These are phyloP conservation scores for Neomonachus schauinslandi DNA, from an alignment of 2,113 vertebrate genomes.

Conservation along the genomic window DNA sequence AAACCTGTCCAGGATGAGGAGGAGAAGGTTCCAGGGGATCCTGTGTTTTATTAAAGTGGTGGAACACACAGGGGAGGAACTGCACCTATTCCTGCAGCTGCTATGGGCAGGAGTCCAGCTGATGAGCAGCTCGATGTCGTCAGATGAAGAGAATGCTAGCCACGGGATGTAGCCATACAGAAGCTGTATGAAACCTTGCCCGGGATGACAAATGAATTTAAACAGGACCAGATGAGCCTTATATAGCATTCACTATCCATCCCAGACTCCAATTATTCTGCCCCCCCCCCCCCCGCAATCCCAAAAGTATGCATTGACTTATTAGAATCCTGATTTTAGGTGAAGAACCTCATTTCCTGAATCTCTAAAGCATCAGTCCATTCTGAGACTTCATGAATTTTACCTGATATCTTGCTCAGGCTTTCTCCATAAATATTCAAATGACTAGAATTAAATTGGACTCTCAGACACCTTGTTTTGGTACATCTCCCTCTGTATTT, in stretches of 20 bases:
- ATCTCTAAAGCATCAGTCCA: neutral
- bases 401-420: neutral
- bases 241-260: neutral
- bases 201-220: neutral
- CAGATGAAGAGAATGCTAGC: neutral
- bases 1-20: neutral
- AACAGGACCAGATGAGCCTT: neutral
- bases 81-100: neutral
- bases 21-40: neutral
- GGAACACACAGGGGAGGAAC: neutral
- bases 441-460: neutral
- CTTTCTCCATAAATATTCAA: neutral
- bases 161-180: neutral
- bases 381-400: neutral
- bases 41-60: neutral
- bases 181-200: neutral
- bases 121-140: rapidly evolving
- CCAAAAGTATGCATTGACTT: neutral
- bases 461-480: neutral
- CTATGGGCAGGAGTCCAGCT: neutral
- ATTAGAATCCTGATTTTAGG: neutral
- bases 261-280: neutral
- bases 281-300: neutral
- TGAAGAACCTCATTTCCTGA: neutral
- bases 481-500: neutral